phyloP scores from a whole-genome alignment of 2,797 vertebrate species.

The Anolis apletophallus region DNA sequence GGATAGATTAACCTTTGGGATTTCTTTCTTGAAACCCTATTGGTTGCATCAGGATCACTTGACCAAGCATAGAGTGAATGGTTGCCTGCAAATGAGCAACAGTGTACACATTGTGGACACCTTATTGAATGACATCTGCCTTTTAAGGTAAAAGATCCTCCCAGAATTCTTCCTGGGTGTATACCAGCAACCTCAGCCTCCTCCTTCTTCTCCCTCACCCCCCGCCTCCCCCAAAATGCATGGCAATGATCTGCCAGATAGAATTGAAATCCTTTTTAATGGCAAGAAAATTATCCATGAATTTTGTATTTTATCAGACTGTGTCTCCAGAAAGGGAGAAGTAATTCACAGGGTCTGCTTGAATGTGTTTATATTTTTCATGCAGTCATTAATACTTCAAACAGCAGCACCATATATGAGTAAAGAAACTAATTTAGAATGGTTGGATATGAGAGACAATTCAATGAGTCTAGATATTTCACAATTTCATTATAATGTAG shows the following conservation, averaged over 20 bases:
- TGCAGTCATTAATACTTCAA: not conserved
- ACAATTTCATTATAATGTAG: not conserved
- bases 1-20: conserved; percentile 78
- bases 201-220: not conserved
- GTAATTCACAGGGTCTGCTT: not conserved
- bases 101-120: fast-evolving
- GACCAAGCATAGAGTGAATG: fast-evolving
- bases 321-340: not conserved
- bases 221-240: not conserved
- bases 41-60: conserved; percentile 49
- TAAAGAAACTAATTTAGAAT: not conserved
- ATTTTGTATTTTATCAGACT: not conserved
- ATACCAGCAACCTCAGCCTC: not conserved
- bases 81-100: fast-evolving
- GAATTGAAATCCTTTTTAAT: not conserved
- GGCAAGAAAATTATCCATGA: too few relatives aligned
- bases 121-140: not conserved
- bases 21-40: conserved; percentile 64
- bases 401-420: not conserved
- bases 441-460: too few relatives aligned
- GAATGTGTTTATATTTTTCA: too few relatives aligned
- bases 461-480: too few relatives aligned
- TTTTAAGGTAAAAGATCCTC: not conserved
- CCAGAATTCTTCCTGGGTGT: not conserved
- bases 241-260: not conserved